These are phyloP conservation scores for Anguilla obscura DNA, from an alignment of 2,797 vertebrate species.

Conservation along the genomic window DNA sequence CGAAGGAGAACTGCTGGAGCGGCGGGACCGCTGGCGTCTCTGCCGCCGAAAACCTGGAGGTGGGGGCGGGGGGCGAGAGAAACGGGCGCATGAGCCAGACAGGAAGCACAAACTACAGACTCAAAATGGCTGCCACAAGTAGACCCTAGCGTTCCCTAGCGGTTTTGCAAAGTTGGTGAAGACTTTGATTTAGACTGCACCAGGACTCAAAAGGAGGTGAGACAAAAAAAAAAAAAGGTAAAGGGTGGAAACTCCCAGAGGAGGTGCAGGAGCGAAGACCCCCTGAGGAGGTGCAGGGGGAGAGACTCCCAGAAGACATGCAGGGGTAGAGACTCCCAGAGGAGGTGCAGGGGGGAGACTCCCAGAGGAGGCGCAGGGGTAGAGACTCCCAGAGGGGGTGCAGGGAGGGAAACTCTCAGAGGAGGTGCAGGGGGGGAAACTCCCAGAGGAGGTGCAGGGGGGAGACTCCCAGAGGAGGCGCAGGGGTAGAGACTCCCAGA, in stretches of 20 bases:
- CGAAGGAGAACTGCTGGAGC: conserved; percentile 68
- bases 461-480: neutral
- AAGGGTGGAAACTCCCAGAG: neutral
- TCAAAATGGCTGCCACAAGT: neutral
- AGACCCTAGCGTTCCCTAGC: too few species aligned
- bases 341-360: too few species aligned
- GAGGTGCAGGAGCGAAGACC: neutral
- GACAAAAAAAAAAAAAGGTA: too few species aligned
- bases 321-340: neutral
- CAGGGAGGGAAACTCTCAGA: neutral
- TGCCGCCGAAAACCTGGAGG: conserved; percentile 74
- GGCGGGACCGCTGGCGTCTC: conserved; percentile 58
- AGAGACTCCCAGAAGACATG: too few species aligned
- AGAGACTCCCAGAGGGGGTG: neutral
- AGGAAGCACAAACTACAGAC: neutral
- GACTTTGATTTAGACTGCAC: too few species aligned
- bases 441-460: too few species aligned
- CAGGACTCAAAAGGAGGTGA: neutral
- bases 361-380: too few species aligned
- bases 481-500: neutral
- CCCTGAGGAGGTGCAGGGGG: too few species aligned
- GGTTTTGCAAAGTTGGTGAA: too few species aligned
- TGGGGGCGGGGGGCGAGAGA: neutral
- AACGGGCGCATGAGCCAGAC: neutral
- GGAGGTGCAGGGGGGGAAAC: too few species aligned